A percentile compares a stretch with the other conserved stretches of the same genome.
phyloP scores from a whole-genome alignment of 2,797 vertebrate species.

The Sebastes itinus region DNA sequence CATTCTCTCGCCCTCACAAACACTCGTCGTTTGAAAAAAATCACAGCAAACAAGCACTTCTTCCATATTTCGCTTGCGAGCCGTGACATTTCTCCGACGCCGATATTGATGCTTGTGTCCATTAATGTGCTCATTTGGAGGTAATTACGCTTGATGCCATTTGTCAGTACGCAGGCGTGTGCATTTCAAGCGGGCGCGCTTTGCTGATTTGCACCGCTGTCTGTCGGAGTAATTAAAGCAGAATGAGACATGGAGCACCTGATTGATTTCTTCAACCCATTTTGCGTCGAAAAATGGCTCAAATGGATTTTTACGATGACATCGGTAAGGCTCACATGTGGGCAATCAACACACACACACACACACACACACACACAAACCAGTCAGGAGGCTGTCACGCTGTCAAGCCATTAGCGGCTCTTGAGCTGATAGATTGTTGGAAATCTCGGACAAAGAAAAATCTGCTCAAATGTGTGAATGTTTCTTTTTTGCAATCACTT shows the following conservation, averaged over 20 bases:
- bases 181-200: conserved; percentile 25
- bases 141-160: conserved; percentile 61
- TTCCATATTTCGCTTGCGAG: conserved; percentile 29
- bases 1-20: not conserved
- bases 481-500: conserved; percentile 7
- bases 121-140: conserved; percentile 69
- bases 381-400: conserved; percentile 9
- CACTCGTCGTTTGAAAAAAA: not conserved
- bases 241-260: conserved; percentile 40
- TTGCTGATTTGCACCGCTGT: conserved; percentile 57
- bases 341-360: not conserved
- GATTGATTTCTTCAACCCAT: conserved; percentile 67
- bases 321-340: conserved; percentile 2
- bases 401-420: conserved; percentile 23
- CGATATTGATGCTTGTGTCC: conserved; percentile 42
- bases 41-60: not conserved
- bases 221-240: conserved; percentile 72
- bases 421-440: conserved; percentile 29
- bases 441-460: conserved; percentile 34
- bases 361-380: not conserved
- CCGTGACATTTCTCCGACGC: conserved; percentile 25
- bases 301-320: conserved; percentile 52
- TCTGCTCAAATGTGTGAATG: not conserved
- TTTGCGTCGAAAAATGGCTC: conserved; percentile 58
- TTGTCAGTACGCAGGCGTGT: conserved; percentile 55